These are phyloP conservation scores for Parus major DNA, from an alignment of 2,113 vertebrate genomes.

Conservation along the genomic window DNA sequence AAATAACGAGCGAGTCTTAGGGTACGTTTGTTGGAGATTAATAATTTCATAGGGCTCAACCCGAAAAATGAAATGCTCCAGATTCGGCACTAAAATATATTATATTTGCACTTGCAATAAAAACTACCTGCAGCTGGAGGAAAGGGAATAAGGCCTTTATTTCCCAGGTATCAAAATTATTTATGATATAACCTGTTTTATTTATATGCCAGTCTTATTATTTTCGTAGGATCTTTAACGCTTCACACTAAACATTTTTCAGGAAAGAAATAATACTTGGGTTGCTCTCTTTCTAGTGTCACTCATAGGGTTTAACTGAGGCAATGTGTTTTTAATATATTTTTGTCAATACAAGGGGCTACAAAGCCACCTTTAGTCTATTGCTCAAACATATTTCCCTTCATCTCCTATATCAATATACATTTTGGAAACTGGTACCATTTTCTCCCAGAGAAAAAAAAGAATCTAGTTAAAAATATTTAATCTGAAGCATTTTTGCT, in stretches of 20 bases:
- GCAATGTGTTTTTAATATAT: not conserved
- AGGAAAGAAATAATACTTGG: not conserved
- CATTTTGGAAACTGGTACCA: constrained; percentile 6
- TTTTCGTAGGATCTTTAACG: not conserved
- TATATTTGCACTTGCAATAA: not conserved
- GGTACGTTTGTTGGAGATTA: not conserved
- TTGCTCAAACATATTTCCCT: not conserved
- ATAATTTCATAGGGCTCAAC: not conserved
- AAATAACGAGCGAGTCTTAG: not conserved
- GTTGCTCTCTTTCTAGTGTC: not conserved
- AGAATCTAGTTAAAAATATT: constrained; percentile 58
- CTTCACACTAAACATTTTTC: not conserved
- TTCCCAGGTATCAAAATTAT: not conserved
- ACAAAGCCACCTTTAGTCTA: not conserved
- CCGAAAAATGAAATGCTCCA: not conserved
- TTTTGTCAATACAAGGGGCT: constrained; percentile 13
- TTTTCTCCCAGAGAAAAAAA: constrained; percentile 28
- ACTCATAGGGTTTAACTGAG: not conserved
- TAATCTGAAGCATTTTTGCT: constrained; percentile 39
- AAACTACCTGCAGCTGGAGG: not conserved
- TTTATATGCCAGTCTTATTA: not conserved
- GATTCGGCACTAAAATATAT: not conserved
- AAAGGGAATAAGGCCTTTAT: not conserved
- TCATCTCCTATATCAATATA: not conserved
- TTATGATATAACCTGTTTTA: not conserved